These are phyloP conservation scores for Parnassius smintheus DNA, from an alignment of 2,888 invertebrate species.

Conservation along the genomic window DNA sequence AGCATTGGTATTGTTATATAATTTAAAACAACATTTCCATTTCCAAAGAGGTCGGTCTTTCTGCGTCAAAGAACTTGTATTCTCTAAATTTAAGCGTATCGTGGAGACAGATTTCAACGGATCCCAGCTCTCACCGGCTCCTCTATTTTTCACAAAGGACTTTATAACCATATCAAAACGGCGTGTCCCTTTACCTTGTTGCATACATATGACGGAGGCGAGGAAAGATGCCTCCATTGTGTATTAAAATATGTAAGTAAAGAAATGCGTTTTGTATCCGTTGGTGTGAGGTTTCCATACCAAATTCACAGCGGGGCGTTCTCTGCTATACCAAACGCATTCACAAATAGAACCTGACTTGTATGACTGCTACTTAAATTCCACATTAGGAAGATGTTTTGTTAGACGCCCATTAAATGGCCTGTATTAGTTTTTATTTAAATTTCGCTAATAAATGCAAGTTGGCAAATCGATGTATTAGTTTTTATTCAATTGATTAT, in stretches of 20 bases:
- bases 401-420: constrained; percentile 25
- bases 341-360: constrained; percentile 36
- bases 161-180: constrained; percentile 80
- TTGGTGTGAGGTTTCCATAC: constrained; percentile 59
- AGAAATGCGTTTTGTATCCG: constrained; percentile 77
- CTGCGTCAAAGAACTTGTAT: constrained; percentile 35
- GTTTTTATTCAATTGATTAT: too few relatives aligned
- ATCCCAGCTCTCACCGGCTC: constrained; percentile 61
- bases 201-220: constrained; percentile 71
- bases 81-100: constrained; percentile 75
- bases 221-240: constrained; percentile 59
- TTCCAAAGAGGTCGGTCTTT: constrained; percentile 64
- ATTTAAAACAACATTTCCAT: constrained; percentile 63
- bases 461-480: background rate
- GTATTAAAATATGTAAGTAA: constrained; percentile 67
- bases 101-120: constrained; percentile 69
- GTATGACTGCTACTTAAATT: constrained; percentile 19
- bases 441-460: constrained; percentile 7
- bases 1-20: constrained; percentile 7
- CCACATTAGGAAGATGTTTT: constrained; percentile 29
- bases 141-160: constrained; percentile 72
- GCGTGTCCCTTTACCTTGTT: constrained; percentile 73
- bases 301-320: constrained; percentile 55
- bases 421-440: constrained; percentile 15
- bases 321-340: constrained; percentile 53